phyloP scores from a whole-genome alignment of 2,888 invertebrate species.

The Watsonalla cultraria region DNA sequence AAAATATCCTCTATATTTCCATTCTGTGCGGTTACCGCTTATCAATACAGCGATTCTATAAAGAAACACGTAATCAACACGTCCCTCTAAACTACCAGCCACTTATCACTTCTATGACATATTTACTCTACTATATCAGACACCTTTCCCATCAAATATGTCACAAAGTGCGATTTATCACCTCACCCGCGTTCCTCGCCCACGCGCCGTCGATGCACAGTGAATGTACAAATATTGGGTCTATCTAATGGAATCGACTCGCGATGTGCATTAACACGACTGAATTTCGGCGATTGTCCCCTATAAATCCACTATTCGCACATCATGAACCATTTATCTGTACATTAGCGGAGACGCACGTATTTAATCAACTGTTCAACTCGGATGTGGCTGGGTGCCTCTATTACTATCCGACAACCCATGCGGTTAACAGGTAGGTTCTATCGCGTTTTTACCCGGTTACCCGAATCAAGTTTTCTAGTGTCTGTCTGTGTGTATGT shows the following conservation, averaged over 20 bases:
- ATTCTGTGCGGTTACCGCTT: too few species aligned
- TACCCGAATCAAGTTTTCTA: too few species aligned
- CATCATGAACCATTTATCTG: slow-evolving; percentile 12
- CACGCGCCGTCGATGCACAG: slow-evolving; percentile 19
- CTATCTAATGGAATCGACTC: slow-evolving; percentile 29
- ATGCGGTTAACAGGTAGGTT: too few species aligned
- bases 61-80: too few species aligned
- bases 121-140: not conserved
- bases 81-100: not conserved
- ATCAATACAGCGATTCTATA: too few species aligned
- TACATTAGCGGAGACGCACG: not conserved
- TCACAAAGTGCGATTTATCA: not conserved
- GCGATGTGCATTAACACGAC: slow-evolving; percentile 14
- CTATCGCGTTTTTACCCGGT: too few species aligned
- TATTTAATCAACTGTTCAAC: not conserved
- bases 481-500: too few species aligned
- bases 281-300: slow-evolving; percentile 9
- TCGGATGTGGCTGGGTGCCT: too few species aligned
- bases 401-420: too few species aligned
- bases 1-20: too few species aligned
- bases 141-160: not conserved
- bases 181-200: slow-evolving; percentile 10
- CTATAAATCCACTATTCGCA: slow-evolving; percentile 18
- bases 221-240: slow-evolving; percentile 30
- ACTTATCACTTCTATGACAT: not conserved